Evolutionary conservation across 2,888 invertebrate genomes (phyloP).

Genomic region (Calliopum simillimum): DNA sequence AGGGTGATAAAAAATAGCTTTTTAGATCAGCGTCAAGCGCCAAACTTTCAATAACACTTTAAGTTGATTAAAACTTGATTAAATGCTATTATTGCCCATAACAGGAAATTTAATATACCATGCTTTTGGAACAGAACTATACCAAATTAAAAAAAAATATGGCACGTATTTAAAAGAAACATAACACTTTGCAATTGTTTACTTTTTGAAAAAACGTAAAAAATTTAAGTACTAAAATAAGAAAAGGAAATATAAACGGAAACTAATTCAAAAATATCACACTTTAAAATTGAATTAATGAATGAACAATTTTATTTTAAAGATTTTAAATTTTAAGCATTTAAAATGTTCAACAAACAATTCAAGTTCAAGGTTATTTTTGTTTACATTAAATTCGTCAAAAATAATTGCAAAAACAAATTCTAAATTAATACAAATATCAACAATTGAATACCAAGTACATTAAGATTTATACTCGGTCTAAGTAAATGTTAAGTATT

Average conservation of each 20-base stretch:
- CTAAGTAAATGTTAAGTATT: no score
- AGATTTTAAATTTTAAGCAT: neutral
- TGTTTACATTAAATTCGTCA: slow-evolving; percentile 32
- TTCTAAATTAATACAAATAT: neutral
- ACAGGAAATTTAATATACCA: no score
- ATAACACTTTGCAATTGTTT: no score
- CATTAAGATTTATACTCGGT: neutral
- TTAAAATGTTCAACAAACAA: neutral
- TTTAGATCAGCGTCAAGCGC: no score
- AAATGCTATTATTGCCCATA: no score
- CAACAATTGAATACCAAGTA: neutral
- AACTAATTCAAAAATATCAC: neutral
- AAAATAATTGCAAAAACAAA: slow-evolving; percentile 26
- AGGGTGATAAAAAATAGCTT: no score
- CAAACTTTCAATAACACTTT: no score
- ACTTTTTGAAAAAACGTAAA: slow-evolving; percentile 25
- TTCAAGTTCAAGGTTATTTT: slow-evolving; percentile 43
- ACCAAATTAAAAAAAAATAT: no score
- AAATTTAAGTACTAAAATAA: slow-evolving; percentile 6
- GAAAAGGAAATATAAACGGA: slow-evolving; percentile 19
- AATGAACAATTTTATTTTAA: neutral
- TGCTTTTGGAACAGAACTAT: no score
- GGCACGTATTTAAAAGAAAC: no score
- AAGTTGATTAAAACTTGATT: no score
- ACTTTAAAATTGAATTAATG: neutral